phyloP scores from a whole-genome alignment of 2,888 invertebrate genomes.

The Nasonia oneida region DNA sequence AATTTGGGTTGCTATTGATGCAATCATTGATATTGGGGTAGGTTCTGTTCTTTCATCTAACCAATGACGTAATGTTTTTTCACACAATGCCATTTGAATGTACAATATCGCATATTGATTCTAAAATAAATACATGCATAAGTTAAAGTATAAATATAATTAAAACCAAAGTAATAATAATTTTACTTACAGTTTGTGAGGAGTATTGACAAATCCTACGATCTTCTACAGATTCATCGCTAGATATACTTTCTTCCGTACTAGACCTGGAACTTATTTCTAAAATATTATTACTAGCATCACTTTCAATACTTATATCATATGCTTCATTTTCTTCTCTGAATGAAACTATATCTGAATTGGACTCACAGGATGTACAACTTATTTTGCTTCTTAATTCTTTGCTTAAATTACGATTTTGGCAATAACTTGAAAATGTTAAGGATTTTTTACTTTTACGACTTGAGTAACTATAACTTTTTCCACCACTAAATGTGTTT shows the following conservation, averaged over 20 bases:
- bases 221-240: conserved; percentile 64
- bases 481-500: conserved; percentile 19
- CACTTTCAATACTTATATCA: conserved; percentile 42
- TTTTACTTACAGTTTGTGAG: conserved; percentile 45
- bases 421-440: conserved; percentile 17
- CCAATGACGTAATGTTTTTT: conserved; percentile 89
- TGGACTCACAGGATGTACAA: conserved; percentile 57
- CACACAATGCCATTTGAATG: conserved; percentile 92
- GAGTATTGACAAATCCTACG: conserved; percentile 67
- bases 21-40: conserved; percentile 74
- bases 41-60: conserved; percentile 84
- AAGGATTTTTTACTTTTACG: conserved; percentile 36
- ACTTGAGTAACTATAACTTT: background rate
- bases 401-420: conserved; percentile 10
- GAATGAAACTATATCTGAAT: conserved; percentile 71
- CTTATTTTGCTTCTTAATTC: conserved; percentile 10
- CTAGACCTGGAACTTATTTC: conserved; percentile 48
- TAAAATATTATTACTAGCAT: conserved; percentile 27
- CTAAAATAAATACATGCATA: conserved; percentile 71
- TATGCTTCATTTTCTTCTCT: conserved; percentile 65
- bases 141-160: conserved; percentile 17
- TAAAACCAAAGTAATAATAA: background rate
- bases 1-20: conserved; percentile 86
- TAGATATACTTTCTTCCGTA: conserved; percentile 64
- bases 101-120: conserved; percentile 86